Evolutionary conservation across 1,140 invertebrate genomes (phyloP), one percentile per base, ranked within the genome.

Genomic region (Geopemphigus sp.): DNA sequence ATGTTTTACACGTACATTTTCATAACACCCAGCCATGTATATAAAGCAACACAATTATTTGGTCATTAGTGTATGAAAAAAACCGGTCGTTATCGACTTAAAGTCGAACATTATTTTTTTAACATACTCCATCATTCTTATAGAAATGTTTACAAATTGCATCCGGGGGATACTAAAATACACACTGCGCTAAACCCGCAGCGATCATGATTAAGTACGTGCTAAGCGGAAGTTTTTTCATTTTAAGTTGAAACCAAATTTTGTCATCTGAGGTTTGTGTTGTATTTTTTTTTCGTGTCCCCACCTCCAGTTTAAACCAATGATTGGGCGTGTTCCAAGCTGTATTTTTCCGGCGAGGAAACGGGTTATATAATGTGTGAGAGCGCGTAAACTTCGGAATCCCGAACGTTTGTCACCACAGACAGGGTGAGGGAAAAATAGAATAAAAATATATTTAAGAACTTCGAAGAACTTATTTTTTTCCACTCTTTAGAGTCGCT

Each of bases 371-470:
- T 61, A 78, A 63, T 78, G 61, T 63, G 57, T 63, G 57, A 63
- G 45, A 47, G 74, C 74, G 63, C 74, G 63, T 63, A 32, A 78
- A 78, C 57, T 63, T 61, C 74, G 74, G 50, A 63, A 59, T 61
- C 74, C 72, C 39, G 74, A 57, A 61, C 74, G 74, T 78, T 78
- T 78, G 74, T 78, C 74, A 78, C 74, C 56, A 26, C 74, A 50
- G 39, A 47, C 39, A 12, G 74, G 57, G 57, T 29, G 57, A 45
- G 50, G 22, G 74, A 61, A 47, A 63, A 63, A 63, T 78, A 63
- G 74, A 78, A 78, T 78, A 78, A 78, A 78, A 78, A 78, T 78
- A 78, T 78, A 78, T 78, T 78, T 78, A 78, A 78, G 74, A 78
- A 78, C 74, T 78, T 63, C 57, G 39, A 54, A 47, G 74, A 78